Base-by-base conservation (phyloP, 1,140 invertebrate species). In the Galleria mellonella region DNA sequence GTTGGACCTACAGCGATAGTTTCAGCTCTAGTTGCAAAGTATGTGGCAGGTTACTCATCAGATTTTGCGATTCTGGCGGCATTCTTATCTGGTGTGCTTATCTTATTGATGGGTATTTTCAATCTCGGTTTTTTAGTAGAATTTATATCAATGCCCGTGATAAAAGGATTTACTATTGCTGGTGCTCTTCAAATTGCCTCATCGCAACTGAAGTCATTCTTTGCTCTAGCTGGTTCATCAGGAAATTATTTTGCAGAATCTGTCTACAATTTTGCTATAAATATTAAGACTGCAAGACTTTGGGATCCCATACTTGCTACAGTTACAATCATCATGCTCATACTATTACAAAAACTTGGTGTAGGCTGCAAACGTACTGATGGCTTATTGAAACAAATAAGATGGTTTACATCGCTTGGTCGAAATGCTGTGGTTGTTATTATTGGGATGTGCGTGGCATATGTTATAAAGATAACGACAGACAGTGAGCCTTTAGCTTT, bases 101-200 rank as follows among this genome's bases (percentile, higher is more conserved):
- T 94, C 53, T 72, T 95, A 2, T 6, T 92, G 0, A 89, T 96
- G 75, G 95, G 95, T 2, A 53, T 96, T 32, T 83, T 97, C 9
- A 92, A 96, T 68, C 86, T 97, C 63, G 96, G 96, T 51, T 96
- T 97, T 71, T 71, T 98, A n/a, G 91, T 97, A 32, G 93, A 96
- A 56, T 97, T 96, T 67, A 96, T 98, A 62, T 97, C 96, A 0
- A 88, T 92, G 51, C 94, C 96, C 1, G 95, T 97, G 0, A 96
- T 96, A 32, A 92, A 91, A 51, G 95, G 95, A 1, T 98, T 98
- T 55, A 97, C 95, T 0, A 92, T 93, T 17, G 95, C 95, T 0
- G 96, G 96, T 0, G 94, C 96, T 9, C 81, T 97, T 13, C 96
- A 94, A 33, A 97, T 97, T 57, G 94, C 91, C 6, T 89, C 91